Percentiles rank a stretch among this genome's conserved stretches.
These are phyloP conservation scores for Malurus alboscapulatus DNA, from an alignment of 2,113 vertebrate genomes.

Conservation along the genomic window DNA sequence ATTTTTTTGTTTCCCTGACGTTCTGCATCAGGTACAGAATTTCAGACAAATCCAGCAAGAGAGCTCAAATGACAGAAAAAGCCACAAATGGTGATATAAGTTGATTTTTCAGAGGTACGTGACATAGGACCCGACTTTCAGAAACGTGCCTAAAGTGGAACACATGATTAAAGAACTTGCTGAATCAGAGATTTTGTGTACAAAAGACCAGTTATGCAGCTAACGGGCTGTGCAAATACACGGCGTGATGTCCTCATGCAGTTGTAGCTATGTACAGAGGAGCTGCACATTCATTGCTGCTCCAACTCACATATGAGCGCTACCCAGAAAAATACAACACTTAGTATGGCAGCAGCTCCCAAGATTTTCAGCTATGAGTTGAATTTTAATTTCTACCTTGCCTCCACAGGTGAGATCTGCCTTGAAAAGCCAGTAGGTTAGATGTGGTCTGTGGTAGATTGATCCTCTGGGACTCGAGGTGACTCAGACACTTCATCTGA, in stretches of 20 bases:
- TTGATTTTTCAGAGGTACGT: slow-evolving; percentile 7
- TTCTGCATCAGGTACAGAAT: background rate
- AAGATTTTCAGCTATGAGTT: background rate
- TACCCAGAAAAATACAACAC: accelerated
- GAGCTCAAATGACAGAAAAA: background rate
- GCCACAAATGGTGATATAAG: background rate
- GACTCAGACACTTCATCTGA: slow-evolving; percentile 21
- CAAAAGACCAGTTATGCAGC: slow-evolving; percentile 55
- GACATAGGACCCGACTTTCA: background rate
- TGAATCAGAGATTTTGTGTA: slow-evolving; percentile 54
- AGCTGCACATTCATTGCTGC: background rate
- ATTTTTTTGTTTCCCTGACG: background rate
- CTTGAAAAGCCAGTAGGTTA: background rate
- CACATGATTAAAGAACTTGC: slow-evolving; percentile 30
- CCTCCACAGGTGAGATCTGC: background rate
- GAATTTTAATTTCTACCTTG: background rate
- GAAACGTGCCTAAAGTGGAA: background rate
- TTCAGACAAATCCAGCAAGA: background rate
- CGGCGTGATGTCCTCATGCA: background rate
- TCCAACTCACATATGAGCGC: accelerated
- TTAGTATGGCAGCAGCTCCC: background rate
- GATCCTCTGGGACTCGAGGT: background rate
- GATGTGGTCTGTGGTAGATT: background rate
- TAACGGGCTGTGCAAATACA: slow-evolving; percentile 11
- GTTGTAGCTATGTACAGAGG: background rate